Conservation (phyloP, 2,797 vertebrate genomes). For the Glossophaga mutica region DNA sequence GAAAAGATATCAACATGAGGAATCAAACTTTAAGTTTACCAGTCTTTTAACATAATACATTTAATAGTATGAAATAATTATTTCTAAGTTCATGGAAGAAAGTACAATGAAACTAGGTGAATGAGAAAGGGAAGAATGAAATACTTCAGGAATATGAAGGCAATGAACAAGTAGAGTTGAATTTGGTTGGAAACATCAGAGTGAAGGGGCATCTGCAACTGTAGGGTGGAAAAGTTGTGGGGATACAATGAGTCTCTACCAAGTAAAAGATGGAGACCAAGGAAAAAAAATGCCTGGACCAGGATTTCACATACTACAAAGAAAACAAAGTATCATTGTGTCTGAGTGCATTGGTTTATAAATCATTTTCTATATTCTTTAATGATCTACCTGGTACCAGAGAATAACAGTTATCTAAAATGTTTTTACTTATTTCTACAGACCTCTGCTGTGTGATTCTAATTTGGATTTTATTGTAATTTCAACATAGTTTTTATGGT, state of each 20-base stretch:
- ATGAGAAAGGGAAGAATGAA: neutral
- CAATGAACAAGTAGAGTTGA: neutral
- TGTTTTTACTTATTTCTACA: slow-evolving; percentile 36
- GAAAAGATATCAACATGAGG: neutral
- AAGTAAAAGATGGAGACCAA: neutral
- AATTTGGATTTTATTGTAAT: slow-evolving; percentile 51
- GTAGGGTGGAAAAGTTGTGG: accelerated
- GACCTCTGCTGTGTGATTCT: neutral
- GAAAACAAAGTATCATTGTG: neutral
- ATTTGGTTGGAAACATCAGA: neutral
- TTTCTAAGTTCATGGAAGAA: neutral
- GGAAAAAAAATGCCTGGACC: neutral
- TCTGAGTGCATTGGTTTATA: neutral
- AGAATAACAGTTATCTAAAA: neutral
- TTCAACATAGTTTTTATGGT: slow-evolving; percentile 60
- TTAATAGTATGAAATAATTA: neutral
- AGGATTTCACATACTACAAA: neutral
- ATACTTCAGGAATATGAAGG: neutral
- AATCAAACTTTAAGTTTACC: neutral
- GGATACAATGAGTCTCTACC: neutral
- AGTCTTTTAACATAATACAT: neutral
- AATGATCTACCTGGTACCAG: neutral
- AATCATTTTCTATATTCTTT: neutral
- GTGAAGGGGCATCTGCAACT: neutral
- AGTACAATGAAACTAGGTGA: neutral